Evolutionary conservation across 2,888 invertebrate genomes (phyloP).

Genomic region (Machimus rusticus): DNA sequence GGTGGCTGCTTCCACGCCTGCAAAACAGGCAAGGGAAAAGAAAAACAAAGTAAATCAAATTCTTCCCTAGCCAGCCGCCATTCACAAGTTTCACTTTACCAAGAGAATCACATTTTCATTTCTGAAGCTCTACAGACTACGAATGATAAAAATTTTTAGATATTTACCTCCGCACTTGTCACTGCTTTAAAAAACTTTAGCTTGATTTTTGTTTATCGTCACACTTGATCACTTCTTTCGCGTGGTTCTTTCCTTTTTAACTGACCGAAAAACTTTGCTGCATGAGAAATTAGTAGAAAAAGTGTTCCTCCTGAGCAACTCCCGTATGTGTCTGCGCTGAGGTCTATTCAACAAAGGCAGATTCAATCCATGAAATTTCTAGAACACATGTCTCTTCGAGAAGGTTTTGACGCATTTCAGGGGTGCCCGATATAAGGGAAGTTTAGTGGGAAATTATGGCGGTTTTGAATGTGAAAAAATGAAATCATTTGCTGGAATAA

Average conservation of each 20-base stretch:
- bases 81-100: neutral
- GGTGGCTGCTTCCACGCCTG: neutral
- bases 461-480: neutral
- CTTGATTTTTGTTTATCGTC: neutral
- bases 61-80: neutral
- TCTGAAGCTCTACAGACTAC: neutral
- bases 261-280: neutral
- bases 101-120: neutral
- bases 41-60: neutral
- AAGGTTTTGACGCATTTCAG: neutral
- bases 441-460: neutral
- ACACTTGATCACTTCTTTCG: neutral
- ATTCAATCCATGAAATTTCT: conserved; percentile 20
- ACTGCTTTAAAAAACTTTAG: neutral
- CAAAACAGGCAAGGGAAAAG: neutral
- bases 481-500: neutral
- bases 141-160: neutral
- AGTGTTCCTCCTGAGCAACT: neutral
- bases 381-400: conserved; percentile 14
- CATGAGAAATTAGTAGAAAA: neutral
- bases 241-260: neutral
- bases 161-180: conserved; percentile 5
- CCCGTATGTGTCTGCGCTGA: neutral
- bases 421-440: neutral
- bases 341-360: conserved; percentile 20